Evolutionary conservation across 2,113 vertebrate species (phyloP).

Genomic region (Caranx ignobilis): DNA sequence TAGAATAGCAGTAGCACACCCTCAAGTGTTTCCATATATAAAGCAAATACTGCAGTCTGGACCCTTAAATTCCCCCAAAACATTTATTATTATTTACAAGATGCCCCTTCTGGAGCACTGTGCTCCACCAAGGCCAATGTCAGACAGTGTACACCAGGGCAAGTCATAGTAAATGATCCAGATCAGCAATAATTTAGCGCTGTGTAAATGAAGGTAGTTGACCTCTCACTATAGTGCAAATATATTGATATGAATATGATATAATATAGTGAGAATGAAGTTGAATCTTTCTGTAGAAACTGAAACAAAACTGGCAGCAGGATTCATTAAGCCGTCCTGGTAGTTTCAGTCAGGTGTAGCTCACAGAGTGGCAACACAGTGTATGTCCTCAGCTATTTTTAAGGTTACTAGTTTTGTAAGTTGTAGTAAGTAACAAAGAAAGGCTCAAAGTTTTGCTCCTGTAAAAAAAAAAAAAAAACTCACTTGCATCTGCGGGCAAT

Average conservation of each 20-base stretch:
- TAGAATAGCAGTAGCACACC: too few species aligned
- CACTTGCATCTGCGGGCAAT: slow-evolving; percentile 36
- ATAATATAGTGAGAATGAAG: not conserved
- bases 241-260: not conserved
- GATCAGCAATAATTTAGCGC: too few species aligned
- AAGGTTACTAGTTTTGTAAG: not conserved
- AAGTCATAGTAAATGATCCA: too few species aligned
- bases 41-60: too few species aligned
- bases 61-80: too few species aligned
- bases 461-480: slow-evolving; percentile 12
- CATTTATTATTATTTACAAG: too few species aligned
- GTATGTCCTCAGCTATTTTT: not conserved
- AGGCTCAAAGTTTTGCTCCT: slow-evolving; percentile 1
- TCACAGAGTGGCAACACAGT: not conserved
- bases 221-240: not conserved
- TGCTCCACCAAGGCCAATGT: too few species aligned
- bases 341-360: slow-evolving; percentile 2
- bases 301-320: not conserved
- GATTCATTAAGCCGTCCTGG: not conserved
- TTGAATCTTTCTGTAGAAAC: not conserved
- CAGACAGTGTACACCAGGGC: too few species aligned
- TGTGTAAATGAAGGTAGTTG: not conserved
- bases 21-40: too few species aligned
- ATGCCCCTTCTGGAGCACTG: too few species aligned
- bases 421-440: slow-evolving; percentile 8